Percentiles rank a stretch among this genome's conserved stretches.
phyloP scores from a whole-genome alignment of 1,140 invertebrate species.

The Eurosta solidaginis region DNA sequence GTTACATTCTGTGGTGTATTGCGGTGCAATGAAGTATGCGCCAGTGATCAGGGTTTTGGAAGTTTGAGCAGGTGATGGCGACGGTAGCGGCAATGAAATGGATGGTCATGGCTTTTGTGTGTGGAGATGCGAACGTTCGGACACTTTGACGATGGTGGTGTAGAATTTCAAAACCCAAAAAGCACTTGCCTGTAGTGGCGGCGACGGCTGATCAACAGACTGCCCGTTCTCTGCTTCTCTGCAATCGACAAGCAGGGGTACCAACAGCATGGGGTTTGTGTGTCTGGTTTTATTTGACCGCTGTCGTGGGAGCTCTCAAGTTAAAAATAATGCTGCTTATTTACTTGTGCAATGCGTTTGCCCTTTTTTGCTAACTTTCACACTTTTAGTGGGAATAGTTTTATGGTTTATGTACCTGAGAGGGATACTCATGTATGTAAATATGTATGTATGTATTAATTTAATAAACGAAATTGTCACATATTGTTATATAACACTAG shows the following conservation, averaged over 20 bases:
- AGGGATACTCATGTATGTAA: too few relatives aligned
- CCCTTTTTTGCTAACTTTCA: slow-evolving; percentile 9
- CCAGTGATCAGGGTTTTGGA: neutral
- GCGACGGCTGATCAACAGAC: neutral
- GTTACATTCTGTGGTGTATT: neutral
- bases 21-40: slow-evolving; percentile 3
- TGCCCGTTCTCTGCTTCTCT: neutral
- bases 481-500: too few relatives aligned
- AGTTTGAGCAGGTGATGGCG: neutral
- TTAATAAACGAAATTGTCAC: neutral
- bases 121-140: neutral
- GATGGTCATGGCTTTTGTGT: neutral
- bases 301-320: slow-evolving; percentile 23
- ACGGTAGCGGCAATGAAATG: neutral
- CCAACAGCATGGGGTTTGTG: slow-evolving; percentile 8
- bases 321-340: slow-evolving; percentile 1
- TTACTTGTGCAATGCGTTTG: neutral
- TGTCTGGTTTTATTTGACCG: neutral
- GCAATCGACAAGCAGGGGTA: neutral
- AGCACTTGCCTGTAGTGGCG: neutral
- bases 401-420: neutral
- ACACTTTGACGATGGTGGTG: slow-evolving; percentile 8
- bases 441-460: too few relatives aligned
- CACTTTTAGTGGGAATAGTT: neutral
- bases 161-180: slow-evolving; percentile 25